Evolutionary conservation across 2,888 invertebrate species (phyloP), one percentile per base, ranked within the genome.

Genomic region (Eupithecia subumbrata): DNA sequence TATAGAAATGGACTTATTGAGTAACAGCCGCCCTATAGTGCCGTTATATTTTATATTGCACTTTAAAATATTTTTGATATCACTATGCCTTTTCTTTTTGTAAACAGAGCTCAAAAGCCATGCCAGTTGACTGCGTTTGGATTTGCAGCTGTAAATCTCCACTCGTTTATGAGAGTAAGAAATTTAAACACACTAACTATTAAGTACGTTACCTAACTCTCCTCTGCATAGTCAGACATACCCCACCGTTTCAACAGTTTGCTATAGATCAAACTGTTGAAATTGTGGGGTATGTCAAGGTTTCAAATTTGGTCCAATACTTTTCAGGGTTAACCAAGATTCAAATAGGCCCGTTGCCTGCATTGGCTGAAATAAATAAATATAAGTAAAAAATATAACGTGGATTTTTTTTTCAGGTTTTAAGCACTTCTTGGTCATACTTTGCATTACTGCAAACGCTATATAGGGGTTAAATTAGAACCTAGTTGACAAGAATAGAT

Each of bases 61-160:
- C 8, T 12, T 34, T 64, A n/a, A 52, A 8, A 52, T n/a, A 52
- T n/a, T n/a, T 52, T 52, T 52, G 2, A 52, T n/a, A 64, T 30
- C 2, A 63, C 5, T 63, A 16, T 34, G 14, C 30, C 14, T 30
- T 16, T 14, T 25, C 5, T 25, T 68, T 67, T 14, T 60, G 25
- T 60, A 12, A 60, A 43, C 67, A 68, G 68, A 43, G 43, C 68
- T 5, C 45, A 60, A 22, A 69, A 48, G 30, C 75, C 75, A 9
- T 75, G 75, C 52, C 71, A 75, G 45, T 34, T 75, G 22, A 63
- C 75, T 16, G 75, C 75, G 3, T 60, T 22, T 9, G 75, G 75
- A n/a, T 75, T 75, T 30, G 68, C 72, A 30, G 69, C 71, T 22
- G 75, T 75, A 34, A 72, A 72, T 37, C 69, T 75, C 0, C 45